Conservation (phyloP, 2,797 vertebrate genomes). For the Gephyroberyx darwinii region DNA sequence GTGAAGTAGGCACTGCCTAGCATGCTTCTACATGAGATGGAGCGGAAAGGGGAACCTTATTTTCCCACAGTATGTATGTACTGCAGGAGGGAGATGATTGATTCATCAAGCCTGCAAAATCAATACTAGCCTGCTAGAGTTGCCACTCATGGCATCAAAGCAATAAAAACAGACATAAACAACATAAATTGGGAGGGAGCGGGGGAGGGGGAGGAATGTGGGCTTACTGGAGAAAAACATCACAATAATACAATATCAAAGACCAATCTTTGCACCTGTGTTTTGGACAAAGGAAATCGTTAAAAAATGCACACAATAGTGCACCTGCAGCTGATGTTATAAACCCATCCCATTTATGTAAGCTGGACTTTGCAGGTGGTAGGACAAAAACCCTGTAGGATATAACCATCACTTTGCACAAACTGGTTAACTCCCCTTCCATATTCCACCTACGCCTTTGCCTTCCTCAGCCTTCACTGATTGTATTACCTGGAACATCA, state of each 20-base stretch:
- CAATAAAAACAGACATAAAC: constrained; percentile 48
- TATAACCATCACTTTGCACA: constrained; percentile 30
- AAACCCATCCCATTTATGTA: constrained; percentile 18
- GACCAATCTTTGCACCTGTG: not conserved
- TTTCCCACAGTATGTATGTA: constrained; percentile 41
- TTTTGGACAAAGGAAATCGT: constrained; percentile 12
- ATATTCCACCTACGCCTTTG: not conserved
- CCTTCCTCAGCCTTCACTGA: not conserved
- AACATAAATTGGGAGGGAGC: constrained; percentile 20
- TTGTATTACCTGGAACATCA: not conserved
- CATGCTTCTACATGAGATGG: constrained; percentile 26
- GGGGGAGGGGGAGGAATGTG: not conserved
- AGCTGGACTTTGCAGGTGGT: constrained; percentile 26
- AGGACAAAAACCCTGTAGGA: constrained; percentile 16
- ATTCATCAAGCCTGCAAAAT: constrained; percentile 69
- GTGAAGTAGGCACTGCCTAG: constrained; percentile 36
- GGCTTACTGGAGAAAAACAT: constrained; percentile 7
- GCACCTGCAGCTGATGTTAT: not conserved
- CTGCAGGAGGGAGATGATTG: constrained; percentile 67
- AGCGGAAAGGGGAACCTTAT: constrained; percentile 40
- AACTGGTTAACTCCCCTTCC: constrained; percentile 35
- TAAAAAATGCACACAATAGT: not conserved
- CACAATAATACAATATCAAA: constrained; percentile 4
- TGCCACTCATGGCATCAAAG: constrained; percentile 57
- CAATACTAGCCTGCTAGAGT: constrained; percentile 63